These are phyloP conservation scores for Epinotia bilunana DNA, from an alignment of 2,888 invertebrate species.

Conservation along the genomic window DNA sequence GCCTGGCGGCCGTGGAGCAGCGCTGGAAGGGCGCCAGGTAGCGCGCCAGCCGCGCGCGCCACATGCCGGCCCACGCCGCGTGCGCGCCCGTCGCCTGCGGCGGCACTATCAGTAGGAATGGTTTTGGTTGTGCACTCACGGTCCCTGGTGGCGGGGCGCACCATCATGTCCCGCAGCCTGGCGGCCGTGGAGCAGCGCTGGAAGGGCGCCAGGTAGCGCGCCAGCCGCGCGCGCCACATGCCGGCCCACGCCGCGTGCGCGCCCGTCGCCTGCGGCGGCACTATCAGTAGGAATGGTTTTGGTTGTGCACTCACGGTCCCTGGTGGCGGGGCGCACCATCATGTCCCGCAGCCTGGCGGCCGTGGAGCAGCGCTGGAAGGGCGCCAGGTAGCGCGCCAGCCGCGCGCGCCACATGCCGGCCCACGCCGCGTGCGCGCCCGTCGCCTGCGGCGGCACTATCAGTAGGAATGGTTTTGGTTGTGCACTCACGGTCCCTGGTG, in stretches of 20 bases:
- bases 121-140: constrained; percentile 51
- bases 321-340: constrained; percentile 59
- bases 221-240: constrained; percentile 58
- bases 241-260: constrained; percentile 54
- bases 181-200: constrained; percentile 60
- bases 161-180: constrained; percentile 63
- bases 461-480: no score
- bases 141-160: constrained; percentile 59
- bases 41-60: constrained; percentile 58
- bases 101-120: no score
- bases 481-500: constrained; percentile 60
- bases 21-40: constrained; percentile 65
- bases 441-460: constrained; percentile 27
- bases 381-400: constrained; percentile 61
- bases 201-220: constrained; percentile 63
- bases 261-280: constrained; percentile 17
- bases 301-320: constrained; percentile 56
- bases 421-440: constrained; percentile 52
- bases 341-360: constrained; percentile 62
- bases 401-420: constrained; percentile 56
- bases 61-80: constrained; percentile 56
- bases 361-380: constrained; percentile 63
- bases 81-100: constrained; percentile 21
- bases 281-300: no score
- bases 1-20: constrained; percentile 58